These are phyloP conservation scores for Sinonovacula constricta DNA, from an alignment of 1,140 invertebrate genomes.

Conservation along the genomic window DNA sequence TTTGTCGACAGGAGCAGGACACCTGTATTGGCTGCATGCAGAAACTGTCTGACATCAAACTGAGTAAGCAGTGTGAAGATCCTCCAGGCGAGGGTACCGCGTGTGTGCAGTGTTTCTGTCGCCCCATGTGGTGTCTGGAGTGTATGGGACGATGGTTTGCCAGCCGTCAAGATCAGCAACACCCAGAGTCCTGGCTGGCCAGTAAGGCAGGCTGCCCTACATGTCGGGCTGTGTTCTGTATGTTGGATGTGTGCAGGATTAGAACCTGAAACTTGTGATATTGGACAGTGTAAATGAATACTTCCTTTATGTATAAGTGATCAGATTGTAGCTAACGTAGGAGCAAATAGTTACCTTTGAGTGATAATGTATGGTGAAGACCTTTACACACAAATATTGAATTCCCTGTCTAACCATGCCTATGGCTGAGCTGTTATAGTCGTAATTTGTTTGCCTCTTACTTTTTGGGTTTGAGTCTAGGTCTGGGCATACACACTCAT, in stretches of 20 bases:
- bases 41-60: slow-evolving; percentile 87
- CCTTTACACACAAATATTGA: too few relatives aligned
- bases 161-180: slow-evolving; percentile 87
- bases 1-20: slow-evolving; percentile 84
- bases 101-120: slow-evolving; percentile 84
- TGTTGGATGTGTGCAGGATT: slow-evolving; percentile 86
- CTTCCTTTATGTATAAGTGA: too few relatives aligned
- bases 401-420: too few relatives aligned
- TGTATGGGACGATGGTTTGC: slow-evolving; percentile 89
- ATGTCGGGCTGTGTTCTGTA: slow-evolving; percentile 91
- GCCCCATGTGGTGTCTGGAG: slow-evolving; percentile 93
- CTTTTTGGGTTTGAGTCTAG: too few relatives aligned
- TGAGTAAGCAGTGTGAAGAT: slow-evolving; percentile 86
- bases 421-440: too few relatives aligned
- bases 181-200: slow-evolving; percentile 88
- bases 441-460: too few relatives aligned
- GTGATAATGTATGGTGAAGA: too few relatives aligned
- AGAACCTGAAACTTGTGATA: too few relatives aligned
- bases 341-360: too few relatives aligned
- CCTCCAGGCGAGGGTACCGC: slow-evolving; percentile 79
- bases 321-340: too few relatives aligned
- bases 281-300: too few relatives aligned
- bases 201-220: slow-evolving; percentile 94
- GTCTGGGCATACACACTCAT: too few relatives aligned
- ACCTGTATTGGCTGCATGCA: slow-evolving; percentile 94